A percentile compares a stretch with the other conserved stretches of the same genome.
These are phyloP conservation scores for Scrobipalpa costella DNA, from an alignment of 2,888 invertebrate genomes.

Conservation along the genomic window DNA sequence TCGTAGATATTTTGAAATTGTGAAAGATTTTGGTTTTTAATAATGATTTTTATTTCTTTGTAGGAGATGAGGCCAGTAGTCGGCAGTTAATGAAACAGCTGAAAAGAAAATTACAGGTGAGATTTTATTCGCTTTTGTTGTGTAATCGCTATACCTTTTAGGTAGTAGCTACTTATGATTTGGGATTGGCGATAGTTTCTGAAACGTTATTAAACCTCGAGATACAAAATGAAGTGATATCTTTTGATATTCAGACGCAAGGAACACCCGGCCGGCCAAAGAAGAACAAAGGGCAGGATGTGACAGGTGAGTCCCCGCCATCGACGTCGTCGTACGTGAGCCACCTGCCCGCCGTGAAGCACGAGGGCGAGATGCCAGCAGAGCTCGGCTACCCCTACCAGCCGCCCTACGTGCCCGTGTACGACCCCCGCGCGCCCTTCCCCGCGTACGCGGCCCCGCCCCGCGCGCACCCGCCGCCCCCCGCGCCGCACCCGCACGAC, in stretches of 20 bases:
- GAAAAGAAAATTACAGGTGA: slow-evolving; percentile 75
- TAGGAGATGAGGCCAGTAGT: slow-evolving; percentile 62
- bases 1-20: background rate
- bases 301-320: slow-evolving; percentile 60
- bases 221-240: background rate
- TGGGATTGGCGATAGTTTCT: too few relatives aligned
- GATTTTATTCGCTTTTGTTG: too few relatives aligned
- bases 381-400: slow-evolving; percentile 45
- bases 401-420: slow-evolving; percentile 43
- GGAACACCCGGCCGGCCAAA: slow-evolving; percentile 72
- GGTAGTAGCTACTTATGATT: too few relatives aligned
- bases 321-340: slow-evolving; percentile 62
- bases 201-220: too few relatives aligned
- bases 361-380: slow-evolving; percentile 56
- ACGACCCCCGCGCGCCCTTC: slow-evolving; percentile 48
- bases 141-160: too few relatives aligned
- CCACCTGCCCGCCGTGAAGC: slow-evolving; percentile 51
- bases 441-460: slow-evolving; percentile 45
- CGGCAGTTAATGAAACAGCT: slow-evolving; percentile 71
- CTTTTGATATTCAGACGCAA: slow-evolving; percentile 50
- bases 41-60: slow-evolving; percentile 46
- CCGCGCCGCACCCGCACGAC: slow-evolving; percentile 48
- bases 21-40: background rate
- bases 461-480: slow-evolving; percentile 38
- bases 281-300: slow-evolving; percentile 67